Evolutionary conservation across 1,140 invertebrate species (phyloP), one percentile per base, ranked within the genome.

Genomic region (Lordiphosa mommai): DNA sequence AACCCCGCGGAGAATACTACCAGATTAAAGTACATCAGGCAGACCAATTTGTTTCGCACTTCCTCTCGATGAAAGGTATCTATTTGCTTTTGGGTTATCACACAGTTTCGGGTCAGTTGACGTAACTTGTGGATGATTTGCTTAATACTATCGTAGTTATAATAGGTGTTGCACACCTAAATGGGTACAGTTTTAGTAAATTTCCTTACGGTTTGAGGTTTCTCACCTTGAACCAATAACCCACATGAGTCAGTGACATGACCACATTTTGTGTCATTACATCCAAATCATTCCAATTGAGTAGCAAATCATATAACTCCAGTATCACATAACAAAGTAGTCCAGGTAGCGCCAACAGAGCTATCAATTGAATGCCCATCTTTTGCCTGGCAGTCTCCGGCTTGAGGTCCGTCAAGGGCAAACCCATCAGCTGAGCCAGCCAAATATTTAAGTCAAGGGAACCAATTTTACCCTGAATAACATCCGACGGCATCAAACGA

Each of bases 371-470:
- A 1, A 58, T 41, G 10, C 33, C 17, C 1, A 53, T n/a, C 2
- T 20, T 57, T 5, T 79, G 30, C 0, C 7, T 1, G 0, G 9
- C 20, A 2, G 82, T 61, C 43, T 86, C 79, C 0, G n/a, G 7
- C 36, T 68, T 61, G 0, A 86, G 34, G 0, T 73, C 79, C 3
- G 60, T 10, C 12, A 86, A 10, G 0, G 82, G 82, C n/a, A 86
- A 23, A 4, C 82, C 82, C 12, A 52, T 50, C 10, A 72, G 16
- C 4, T 86, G 71, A 0, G 64, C 66, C 30, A 86, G 41, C 59
- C 67, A 84, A n/a, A 74, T 27, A 34, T 84, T 84, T n/a, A 85
- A 47, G 29, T 79, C 61, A 4, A 86, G 53, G n/a, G 82, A 86
- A 16, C 82, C 82, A 4, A 84, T 59, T 44, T 13, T 36, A 4